phyloP scores from a whole-genome alignment of 2,888 invertebrate species.

The Homarus gammarus region DNA sequence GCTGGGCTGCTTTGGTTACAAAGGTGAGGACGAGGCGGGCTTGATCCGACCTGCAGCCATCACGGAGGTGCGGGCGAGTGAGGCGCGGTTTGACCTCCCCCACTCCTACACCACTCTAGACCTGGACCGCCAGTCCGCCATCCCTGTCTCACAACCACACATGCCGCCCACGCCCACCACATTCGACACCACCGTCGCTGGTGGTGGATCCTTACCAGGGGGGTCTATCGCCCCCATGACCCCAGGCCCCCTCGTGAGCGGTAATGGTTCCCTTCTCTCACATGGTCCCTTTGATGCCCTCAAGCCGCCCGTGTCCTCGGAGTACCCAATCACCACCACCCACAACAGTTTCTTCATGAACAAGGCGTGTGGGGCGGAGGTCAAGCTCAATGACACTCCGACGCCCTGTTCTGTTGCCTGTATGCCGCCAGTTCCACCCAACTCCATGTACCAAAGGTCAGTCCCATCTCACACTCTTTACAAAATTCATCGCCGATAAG shows the following conservation, averaged over 20 bases:
- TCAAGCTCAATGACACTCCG: constrained; percentile 70
- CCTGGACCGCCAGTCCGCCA: constrained; percentile 73
- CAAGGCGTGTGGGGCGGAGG: constrained; percentile 70
- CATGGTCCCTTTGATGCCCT: constrained; percentile 68
- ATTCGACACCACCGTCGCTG: constrained; percentile 51
- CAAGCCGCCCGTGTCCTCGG: constrained; percentile 57
- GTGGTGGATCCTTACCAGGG: constrained; percentile 34
- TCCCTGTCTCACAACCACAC: constrained; percentile 73
- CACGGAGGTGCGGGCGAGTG: constrained; percentile 72
- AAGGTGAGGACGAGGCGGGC: constrained; percentile 70
- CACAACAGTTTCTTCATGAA: constrained; percentile 71
- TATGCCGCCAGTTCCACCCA: constrained; percentile 61
- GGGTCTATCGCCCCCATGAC: constrained; percentile 55
- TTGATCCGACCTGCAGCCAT: constrained; percentile 66
- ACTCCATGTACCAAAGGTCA: constrained; percentile 75
- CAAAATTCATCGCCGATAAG: no score
- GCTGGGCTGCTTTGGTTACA: constrained; percentile 69
- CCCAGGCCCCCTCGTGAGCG: constrained; percentile 44
- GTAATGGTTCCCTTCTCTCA: constrained; percentile 39
- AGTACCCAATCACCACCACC: constrained; percentile 58
- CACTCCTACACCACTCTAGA: constrained; percentile 72
- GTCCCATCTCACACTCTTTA: no score
- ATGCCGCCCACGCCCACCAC: constrained; percentile 66
- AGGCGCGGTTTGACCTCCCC: constrained; percentile 67
- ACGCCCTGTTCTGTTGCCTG: constrained; percentile 68